Conservation (phyloP, 2,113 vertebrate genomes). For the Plotosus lineatus region DNA sequence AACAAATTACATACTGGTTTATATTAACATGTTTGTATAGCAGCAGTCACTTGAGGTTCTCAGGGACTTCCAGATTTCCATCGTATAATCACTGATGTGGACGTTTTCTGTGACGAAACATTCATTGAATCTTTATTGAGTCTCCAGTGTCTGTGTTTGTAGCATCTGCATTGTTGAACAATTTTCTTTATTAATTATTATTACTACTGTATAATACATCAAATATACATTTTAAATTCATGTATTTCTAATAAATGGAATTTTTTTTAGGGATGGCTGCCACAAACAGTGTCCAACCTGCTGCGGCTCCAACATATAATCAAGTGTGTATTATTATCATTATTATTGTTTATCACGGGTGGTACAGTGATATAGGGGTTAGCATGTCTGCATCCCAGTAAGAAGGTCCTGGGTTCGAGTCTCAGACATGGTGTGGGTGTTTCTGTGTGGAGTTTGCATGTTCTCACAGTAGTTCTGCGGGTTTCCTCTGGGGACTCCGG, state of each 20-base stretch:
- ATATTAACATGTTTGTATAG: background rate
- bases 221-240: background rate
- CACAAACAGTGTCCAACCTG: conserved; percentile 31
- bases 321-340: conserved; percentile 59
- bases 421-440: no score
- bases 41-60: background rate
- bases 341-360: background rate
- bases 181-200: no score
- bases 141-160: background rate
- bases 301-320: conserved; percentile 49
- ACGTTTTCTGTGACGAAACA: background rate
- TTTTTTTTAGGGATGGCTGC: conserved; percentile 72
- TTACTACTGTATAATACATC: background rate
- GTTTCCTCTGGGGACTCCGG: no score
- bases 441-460: no score
- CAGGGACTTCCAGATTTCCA: background rate
- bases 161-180: no score
- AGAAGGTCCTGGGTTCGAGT: no score
- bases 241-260: background rate
- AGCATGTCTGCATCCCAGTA: no score
- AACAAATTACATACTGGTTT: background rate
- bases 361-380: no score
- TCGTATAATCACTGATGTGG: background rate
- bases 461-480: no score
- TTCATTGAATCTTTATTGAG: background rate